These are phyloP conservation scores for Drosophila robusta DNA, from an alignment of 2,888 invertebrate genomes.

Conservation along the genomic window DNA sequence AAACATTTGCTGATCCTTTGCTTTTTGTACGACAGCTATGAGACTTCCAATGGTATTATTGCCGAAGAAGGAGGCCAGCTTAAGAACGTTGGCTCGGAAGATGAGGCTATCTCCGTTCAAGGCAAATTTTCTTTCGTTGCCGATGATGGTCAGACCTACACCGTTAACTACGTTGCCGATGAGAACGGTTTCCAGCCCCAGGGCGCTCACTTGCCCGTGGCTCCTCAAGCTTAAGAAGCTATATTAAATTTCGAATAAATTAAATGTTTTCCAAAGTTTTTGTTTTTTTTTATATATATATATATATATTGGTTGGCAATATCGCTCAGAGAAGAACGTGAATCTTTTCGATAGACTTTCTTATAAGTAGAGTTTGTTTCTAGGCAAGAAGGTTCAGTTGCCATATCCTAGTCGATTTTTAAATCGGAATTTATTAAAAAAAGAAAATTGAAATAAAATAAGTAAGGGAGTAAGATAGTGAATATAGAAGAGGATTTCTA, in stretches of 20 bases:
- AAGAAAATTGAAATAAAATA: no score
- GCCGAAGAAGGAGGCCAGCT: constrained; percentile 64
- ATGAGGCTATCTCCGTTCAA: constrained; percentile 64
- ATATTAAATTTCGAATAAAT: constrained; percentile 15
- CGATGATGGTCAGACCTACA: constrained; percentile 69
- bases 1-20: constrained; percentile 11
- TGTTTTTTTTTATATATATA: background rate
- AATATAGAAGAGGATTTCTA: no score
- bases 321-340: background rate
- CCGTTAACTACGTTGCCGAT: constrained; percentile 79
- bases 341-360: no score
- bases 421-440: no score
- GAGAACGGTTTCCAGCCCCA: constrained; percentile 86
- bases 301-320: no score
- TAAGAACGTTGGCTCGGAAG: constrained; percentile 61
- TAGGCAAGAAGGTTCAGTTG: no score
- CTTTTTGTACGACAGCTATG: constrained; percentile 15
- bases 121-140: constrained; percentile 68
- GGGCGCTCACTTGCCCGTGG: constrained; percentile 76
- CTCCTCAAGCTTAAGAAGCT: constrained; percentile 38
- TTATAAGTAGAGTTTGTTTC: no score
- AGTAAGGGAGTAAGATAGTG: no score
- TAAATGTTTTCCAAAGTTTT: constrained; percentile 9
- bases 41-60: constrained; percentile 74
- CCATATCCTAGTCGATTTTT: no score